Evolutionary conservation across 2,797 vertebrate species (phyloP).

Genomic region (Pteronotus mesoamericanus): DNA sequence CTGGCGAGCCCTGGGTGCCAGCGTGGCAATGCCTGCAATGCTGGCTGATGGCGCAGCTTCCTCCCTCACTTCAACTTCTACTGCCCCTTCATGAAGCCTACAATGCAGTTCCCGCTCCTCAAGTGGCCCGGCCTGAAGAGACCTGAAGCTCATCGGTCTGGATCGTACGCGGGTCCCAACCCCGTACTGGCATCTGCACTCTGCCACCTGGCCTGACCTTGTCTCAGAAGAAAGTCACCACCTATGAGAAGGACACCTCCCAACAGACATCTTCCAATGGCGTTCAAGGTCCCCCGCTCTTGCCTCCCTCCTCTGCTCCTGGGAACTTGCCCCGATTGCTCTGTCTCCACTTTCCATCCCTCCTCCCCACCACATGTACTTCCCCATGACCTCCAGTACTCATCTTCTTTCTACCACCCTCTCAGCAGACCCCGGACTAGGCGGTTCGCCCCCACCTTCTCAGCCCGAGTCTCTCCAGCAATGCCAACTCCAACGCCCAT

Average conservation of each 20-base stretch:
- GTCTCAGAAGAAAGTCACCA: not conserved
- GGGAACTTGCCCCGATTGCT: not conserved
- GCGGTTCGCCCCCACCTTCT: not conserved
- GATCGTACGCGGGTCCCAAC: not conserved
- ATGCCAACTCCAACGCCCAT: not conserved
- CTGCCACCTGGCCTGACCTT: not conserved
- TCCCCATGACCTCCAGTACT: not conserved
- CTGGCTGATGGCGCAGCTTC: not conserved
- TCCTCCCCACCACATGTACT: not conserved
- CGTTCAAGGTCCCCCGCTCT: not conserved
- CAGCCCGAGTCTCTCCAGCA: not conserved
- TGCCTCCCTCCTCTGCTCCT: not conserved
- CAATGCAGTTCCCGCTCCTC: not conserved
- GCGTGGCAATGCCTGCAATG: not conserved
- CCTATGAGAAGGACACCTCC: not conserved
- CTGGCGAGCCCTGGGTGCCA: not conserved
- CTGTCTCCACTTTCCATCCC: not conserved
- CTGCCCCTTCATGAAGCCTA: not conserved
- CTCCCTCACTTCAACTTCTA: not conserved
- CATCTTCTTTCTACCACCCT: not conserved
- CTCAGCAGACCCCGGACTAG: not conserved
- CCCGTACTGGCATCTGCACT: not conserved
- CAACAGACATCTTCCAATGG: not conserved
- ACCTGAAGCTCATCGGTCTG: not conserved
- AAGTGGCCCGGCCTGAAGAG: not conserved